Conservation (phyloP, 2,797 vertebrate genomes). For the Trematomus bernacchii region DNA sequence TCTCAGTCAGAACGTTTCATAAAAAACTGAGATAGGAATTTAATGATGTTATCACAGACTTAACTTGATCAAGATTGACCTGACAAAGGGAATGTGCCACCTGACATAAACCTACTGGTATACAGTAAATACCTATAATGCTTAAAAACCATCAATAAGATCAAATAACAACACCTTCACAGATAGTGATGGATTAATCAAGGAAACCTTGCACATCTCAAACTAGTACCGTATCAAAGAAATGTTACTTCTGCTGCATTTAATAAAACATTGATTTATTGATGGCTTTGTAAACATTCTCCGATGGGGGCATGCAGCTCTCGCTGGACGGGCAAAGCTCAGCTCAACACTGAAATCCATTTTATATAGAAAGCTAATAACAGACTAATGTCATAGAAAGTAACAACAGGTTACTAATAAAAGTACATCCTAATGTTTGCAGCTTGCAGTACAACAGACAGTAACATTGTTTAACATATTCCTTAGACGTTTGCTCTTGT, state of each 20-base stretch:
- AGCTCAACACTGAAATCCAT: not conserved
- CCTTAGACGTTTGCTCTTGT: not conserved
- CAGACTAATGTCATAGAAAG: not conserved
- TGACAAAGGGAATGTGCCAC: not conserved
- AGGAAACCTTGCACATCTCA: not conserved
- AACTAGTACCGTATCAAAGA: not conserved
- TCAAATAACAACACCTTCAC: not conserved
- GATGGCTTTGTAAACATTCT: too few relatives aligned
- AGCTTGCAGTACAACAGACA: not conserved
- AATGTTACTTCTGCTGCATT: too few relatives aligned
- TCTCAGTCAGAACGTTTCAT: too few relatives aligned
- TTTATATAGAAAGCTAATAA: not conserved
- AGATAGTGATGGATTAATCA: not conserved
- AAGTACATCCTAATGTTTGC: not conserved
- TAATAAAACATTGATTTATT: too few relatives aligned
- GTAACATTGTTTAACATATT: not conserved
- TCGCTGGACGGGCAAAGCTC: not conserved
- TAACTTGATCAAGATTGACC: not conserved
- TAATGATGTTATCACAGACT: not conserved
- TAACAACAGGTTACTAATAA: not conserved
- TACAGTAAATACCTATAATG: not conserved
- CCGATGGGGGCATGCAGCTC: not conserved
- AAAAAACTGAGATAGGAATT: too few relatives aligned
- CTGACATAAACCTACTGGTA: too few relatives aligned
- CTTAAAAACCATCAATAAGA: not conserved